These are phyloP conservation scores for Mastomys coucha DNA, from an alignment of 2,113 vertebrate species.

Conservation along the genomic window DNA sequence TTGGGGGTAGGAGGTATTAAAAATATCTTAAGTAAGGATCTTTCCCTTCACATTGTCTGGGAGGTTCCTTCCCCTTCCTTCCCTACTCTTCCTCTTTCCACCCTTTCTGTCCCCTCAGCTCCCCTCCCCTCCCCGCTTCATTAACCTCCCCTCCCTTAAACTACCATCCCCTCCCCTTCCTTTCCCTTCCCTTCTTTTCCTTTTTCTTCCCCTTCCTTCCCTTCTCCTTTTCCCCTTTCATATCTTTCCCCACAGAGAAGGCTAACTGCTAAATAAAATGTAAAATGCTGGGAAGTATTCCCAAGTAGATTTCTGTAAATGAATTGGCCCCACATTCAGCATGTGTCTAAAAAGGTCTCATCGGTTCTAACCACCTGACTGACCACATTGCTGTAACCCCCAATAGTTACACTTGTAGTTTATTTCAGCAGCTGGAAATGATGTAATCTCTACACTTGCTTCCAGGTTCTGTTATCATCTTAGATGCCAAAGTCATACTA, in stretches of 20 bases:
- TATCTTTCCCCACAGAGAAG: neutral
- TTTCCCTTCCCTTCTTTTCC: neutral
- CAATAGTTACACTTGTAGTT: neutral
- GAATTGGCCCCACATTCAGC: neutral
- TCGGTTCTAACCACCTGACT: neutral
- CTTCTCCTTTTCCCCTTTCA: too few species aligned
- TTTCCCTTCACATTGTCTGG: neutral
- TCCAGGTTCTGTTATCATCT: neutral
- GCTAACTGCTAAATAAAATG: neutral
- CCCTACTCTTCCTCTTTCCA: neutral
- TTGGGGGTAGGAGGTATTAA: neutral
- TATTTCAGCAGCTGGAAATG: neutral
- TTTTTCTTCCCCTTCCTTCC: fast-evolving
- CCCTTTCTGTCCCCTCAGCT: neutral
- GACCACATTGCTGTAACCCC: neutral
- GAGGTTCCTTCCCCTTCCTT: neutral
- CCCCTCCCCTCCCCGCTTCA: neutral
- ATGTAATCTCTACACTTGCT: neutral
- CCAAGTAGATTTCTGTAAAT: neutral
- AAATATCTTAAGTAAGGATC: neutral
- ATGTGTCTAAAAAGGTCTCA: neutral
- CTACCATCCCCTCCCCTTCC: neutral
- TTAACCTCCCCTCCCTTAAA: too few species aligned
- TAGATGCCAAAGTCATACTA: neutral
- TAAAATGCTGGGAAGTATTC: neutral